Evolutionary conservation across 2,113 vertebrate genomes (phyloP).

Genomic region (Nycticryphes semicollaris): DNA sequence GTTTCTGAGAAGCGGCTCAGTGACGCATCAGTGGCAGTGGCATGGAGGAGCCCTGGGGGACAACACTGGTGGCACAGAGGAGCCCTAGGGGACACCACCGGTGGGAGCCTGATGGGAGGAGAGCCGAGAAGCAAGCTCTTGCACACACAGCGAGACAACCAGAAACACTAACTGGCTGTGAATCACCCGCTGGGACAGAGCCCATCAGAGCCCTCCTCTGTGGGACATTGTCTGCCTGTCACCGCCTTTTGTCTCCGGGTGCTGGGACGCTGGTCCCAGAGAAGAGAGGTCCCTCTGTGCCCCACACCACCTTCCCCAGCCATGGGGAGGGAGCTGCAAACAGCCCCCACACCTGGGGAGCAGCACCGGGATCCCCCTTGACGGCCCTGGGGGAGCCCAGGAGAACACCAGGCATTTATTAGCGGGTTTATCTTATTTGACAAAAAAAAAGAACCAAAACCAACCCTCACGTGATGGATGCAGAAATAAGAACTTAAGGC

Average conservation of each 20-base stretch:
- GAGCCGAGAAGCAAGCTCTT: background rate
- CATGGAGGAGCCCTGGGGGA: background rate
- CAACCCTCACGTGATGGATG: background rate
- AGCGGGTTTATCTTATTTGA: background rate
- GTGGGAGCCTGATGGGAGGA: background rate
- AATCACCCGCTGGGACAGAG: conserved; percentile 4
- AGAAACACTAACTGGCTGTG: background rate
- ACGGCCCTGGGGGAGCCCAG: background rate
- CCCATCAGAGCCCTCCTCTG: background rate
- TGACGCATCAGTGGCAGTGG: accelerated
- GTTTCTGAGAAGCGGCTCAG: background rate
- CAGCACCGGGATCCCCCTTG: background rate
- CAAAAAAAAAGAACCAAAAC: background rate
- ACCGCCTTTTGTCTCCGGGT: background rate
- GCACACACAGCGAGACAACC: accelerated
- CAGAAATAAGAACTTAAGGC: background rate
- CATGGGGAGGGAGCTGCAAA: background rate
- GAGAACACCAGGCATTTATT: background rate
- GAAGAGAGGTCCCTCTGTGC: background rate
- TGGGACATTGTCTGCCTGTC: background rate
- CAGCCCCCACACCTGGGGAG: background rate
- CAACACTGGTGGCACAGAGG: accelerated
- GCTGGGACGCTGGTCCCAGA: accelerated
- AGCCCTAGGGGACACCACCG: accelerated
- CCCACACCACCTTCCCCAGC: background rate